Percentiles rank a stretch among this genome's conserved stretches.
phyloP scores from a whole-genome alignment of 2,888 invertebrate genomes.

The Fragum whitleyi region DNA sequence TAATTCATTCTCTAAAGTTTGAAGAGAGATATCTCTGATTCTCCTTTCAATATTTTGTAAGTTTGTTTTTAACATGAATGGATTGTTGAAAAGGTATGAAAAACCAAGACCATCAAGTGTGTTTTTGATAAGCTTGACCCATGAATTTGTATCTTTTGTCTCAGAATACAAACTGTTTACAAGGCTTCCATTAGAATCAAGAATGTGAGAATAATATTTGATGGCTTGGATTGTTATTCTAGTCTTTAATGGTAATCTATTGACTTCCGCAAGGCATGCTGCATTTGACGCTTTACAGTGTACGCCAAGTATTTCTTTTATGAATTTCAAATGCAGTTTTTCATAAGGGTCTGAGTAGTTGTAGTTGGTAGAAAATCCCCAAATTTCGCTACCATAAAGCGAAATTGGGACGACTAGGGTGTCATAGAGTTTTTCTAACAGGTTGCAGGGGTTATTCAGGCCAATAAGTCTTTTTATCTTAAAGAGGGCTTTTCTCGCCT shows the following conservation, averaged over 20 bases:
- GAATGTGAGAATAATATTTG: too few relatives aligned
- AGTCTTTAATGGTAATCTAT: conserved; percentile 32
- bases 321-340: conserved; percentile 34
- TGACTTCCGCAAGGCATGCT: conserved; percentile 37
- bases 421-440: conserved; percentile 28
- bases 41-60: not conserved
- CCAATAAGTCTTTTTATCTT: conserved; percentile 29
- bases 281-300: conserved; percentile 39
- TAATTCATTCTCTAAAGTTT: too few relatives aligned
- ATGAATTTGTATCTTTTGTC: not conserved
- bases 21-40: not conserved
- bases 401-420: conserved; percentile 22
- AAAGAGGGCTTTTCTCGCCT: conserved; percentile 24
- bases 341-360: too few relatives aligned
- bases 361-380: too few relatives aligned
- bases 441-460: conserved; percentile 32
- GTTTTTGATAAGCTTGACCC: too few relatives aligned
- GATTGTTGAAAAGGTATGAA: not conserved
- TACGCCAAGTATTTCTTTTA: conserved; percentile 48
- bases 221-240: too few relatives aligned
- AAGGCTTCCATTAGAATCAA: not conserved
- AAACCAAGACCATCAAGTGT: not conserved
- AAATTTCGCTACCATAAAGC: conserved; percentile 28
- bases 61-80: not conserved
- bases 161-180: not conserved